Evolutionary conservation across 92 coral and sea anemone species (phyloP).

Genomic region (Zoanthus gigantus): DNA sequence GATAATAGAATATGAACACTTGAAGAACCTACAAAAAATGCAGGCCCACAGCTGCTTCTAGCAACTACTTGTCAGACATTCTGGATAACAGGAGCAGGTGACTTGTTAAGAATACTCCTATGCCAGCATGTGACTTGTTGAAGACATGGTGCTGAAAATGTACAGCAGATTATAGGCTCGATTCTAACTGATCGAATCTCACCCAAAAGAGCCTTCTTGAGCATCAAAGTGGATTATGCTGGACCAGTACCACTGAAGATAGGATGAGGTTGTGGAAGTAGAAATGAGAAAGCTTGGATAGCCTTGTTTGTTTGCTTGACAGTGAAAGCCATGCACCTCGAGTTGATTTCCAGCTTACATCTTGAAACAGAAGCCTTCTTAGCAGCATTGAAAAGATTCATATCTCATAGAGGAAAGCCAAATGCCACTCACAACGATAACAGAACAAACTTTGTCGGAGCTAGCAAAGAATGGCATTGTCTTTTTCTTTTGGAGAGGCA

Average conservation of each 20-base stretch:
- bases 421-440: too few relatives aligned
- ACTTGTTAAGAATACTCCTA: conserved; percentile 59
- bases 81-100: conserved; percentile 66
- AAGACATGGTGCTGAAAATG: conserved; percentile 46
- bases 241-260: conserved; percentile 63
- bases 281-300: conserved; percentile 58
- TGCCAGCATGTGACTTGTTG: conserved; percentile 53
- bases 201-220: conserved; percentile 55
- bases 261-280: conserved; percentile 60
- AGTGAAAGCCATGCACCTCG: conserved; percentile 66
- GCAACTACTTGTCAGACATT: conserved; percentile 64
- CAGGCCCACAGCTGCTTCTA: conserved; percentile 64
- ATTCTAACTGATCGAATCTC: conserved; percentile 56
- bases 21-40: conserved; percentile 55
- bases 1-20: conserved; percentile 56
- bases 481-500: too few relatives aligned
- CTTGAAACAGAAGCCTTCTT: conserved; percentile 35
- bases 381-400: conserved; percentile 48
- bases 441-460: too few relatives aligned
- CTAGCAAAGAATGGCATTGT: too few relatives aligned
- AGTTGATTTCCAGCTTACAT: conserved; percentile 47
- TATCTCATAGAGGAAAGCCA: conserved; percentile 28
- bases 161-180: conserved; percentile 68
- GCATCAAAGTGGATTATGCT: conserved; percentile 65
- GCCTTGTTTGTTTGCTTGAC: conserved; percentile 67